Conservation (phyloP, 2,888 invertebrate genomes). For the Hyposoter dolosus region DNA sequence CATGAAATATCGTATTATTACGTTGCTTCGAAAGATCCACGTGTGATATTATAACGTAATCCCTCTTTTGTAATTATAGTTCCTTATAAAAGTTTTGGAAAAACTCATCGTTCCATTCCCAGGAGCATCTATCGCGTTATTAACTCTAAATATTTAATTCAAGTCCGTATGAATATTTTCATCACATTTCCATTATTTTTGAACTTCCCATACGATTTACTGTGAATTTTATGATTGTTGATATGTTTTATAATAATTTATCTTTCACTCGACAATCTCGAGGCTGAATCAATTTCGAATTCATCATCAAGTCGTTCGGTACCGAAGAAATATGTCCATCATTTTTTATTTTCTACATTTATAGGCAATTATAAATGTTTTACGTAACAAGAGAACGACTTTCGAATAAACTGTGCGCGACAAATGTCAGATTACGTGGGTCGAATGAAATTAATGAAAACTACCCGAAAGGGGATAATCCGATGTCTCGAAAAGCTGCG, state of each 20-base stretch:
- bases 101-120: not conserved
- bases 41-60: conserved; percentile 10
- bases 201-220: not conserved
- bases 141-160: not conserved
- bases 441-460: not conserved
- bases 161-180: too few species aligned
- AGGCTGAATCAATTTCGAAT: not conserved
- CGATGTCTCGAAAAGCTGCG: not conserved
- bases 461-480: not conserved
- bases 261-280: not conserved
- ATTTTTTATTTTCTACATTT: not conserved
- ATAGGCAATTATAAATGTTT: conserved; percentile 10
- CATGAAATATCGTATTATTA: conserved; percentile 32
- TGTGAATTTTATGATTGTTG: not conserved
- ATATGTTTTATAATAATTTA: not conserved
- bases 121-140: not conserved
- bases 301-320: not conserved
- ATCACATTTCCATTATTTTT: not conserved
- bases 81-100: not conserved
- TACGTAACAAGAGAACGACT: conserved; percentile 49
- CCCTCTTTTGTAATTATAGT: conserved; percentile 16
- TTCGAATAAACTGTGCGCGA: conserved; percentile 39
- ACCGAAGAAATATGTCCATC: not conserved
- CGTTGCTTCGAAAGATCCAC: conserved; percentile 14
- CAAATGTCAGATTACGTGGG: conserved; percentile 20